Evolutionary conservation across 2,888 invertebrate species (phyloP), one percentile per base, ranked within the genome.

Genomic region (Isoperla grammatica): DNA sequence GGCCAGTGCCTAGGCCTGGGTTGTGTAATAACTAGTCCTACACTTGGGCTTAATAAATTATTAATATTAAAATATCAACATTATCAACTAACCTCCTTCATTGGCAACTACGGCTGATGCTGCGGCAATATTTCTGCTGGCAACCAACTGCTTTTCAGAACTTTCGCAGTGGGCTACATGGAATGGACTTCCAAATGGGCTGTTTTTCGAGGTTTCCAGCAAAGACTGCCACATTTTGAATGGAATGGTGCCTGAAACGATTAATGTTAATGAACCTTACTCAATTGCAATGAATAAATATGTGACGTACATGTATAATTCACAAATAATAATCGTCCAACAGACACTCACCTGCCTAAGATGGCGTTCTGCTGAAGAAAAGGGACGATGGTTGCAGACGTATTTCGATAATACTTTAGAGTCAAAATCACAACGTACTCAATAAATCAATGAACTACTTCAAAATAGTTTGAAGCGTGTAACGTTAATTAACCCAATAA

Each of bases 141-240:
- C 70, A 54, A 76, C 71, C 23, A 76, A 57, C 42, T 62, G 46
- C n/a, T 61, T 61, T 19, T 17, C 15, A 45, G 17, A 15, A 67
- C 62, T 71, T 66, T 75, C 76, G 71, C 74, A 75, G 63, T 72
- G 71, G 40, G 71, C 73, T 61, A 69, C 70, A 66, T 69, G 68
- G 65, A 73, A 73, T 59, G 72, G 73, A 65, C 68, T 72, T 48
- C 69, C 68, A 64, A 76, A 76, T n/a, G 74, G 75, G 65, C 71
- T 76, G 68, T 66, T 69, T 69, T 76, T 77, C 9, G 74, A 73
- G 49, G 72, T 69, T 68, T 78, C 77, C 65, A 76, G 65, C 65
- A 76, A 67, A 23, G 75, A 74, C 61, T 74, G 72, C 70, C 73
- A 74, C 77, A 77, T 77, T 70, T 75, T 20, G 37, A 50, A 22